Evolutionary conservation across 2,797 vertebrate species (phyloP).

Genomic region (Coreius guichenoti): DNA sequence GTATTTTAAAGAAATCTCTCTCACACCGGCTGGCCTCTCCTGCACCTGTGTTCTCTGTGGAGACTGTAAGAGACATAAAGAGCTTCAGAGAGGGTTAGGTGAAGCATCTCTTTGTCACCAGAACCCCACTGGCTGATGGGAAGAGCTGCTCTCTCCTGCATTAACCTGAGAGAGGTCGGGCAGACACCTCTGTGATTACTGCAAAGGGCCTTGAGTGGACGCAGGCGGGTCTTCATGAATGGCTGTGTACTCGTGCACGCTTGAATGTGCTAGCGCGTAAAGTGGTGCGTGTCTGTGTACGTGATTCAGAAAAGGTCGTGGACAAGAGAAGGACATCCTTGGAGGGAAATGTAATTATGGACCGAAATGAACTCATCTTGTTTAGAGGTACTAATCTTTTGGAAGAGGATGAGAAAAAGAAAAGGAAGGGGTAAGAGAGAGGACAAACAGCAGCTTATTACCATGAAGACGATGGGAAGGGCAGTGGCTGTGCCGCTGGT

Average conservation of each 20-base stretch:
- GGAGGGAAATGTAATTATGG: constrained; percentile 16
- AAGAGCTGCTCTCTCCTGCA: constrained; percentile 54
- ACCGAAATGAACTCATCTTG: constrained; percentile 11
- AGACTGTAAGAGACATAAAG: constrained; percentile 44
- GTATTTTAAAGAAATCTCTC: constrained; percentile 32
- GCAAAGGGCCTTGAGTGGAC: constrained; percentile 27
- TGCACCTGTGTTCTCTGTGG: constrained; percentile 45
- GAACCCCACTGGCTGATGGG: constrained; percentile 46
- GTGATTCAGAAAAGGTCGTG: neutral
- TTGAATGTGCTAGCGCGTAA: neutral
- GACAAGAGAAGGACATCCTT: neutral
- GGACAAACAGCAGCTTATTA: constrained; percentile 40
- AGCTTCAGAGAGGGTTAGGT: constrained; percentile 33
- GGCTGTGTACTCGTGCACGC: neutral
- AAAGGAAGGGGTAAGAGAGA: constrained; percentile 14
- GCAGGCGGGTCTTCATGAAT: constrained; percentile 26
- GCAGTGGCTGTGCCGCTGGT: constrained; percentile 8
- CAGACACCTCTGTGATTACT: constrained; percentile 54
- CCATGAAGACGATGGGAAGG: constrained; percentile 22
- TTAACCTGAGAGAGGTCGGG: constrained; percentile 58
- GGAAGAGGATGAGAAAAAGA: constrained; percentile 54
- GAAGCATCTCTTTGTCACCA: constrained; percentile 39
- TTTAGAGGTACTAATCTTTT: neutral
- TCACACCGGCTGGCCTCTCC: constrained; percentile 45
- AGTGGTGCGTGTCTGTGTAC: neutral